These are phyloP conservation scores for Geotrypetes seraphini DNA, from an alignment of 2,797 vertebrate genomes.

Conservation along the genomic window DNA sequence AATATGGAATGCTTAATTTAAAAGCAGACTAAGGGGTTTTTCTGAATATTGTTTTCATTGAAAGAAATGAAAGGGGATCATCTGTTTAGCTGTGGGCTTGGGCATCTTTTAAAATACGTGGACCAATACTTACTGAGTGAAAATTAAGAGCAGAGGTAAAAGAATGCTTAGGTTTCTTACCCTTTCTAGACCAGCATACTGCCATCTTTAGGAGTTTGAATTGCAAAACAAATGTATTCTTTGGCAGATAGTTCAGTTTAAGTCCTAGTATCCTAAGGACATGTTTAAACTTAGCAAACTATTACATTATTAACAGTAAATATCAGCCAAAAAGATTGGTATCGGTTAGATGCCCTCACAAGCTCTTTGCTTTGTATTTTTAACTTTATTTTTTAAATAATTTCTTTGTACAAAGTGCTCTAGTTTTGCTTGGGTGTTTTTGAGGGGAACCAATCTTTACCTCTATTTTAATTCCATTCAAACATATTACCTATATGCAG, in stretches of 20 bases:
- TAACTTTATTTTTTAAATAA: slow-evolving; percentile 52
- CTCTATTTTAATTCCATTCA: slow-evolving; percentile 45
- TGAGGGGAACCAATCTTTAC: slow-evolving; percentile 35
- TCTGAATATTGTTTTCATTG: slow-evolving; percentile 10
- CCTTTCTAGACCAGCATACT: slow-evolving; percentile 61
- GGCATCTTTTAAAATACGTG: slow-evolving; percentile 58
- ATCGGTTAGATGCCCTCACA: slow-evolving; percentile 45
- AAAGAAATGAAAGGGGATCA: slow-evolving; percentile 67
- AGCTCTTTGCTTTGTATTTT: slow-evolving; percentile 55
- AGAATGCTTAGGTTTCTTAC: slow-evolving; percentile 55
- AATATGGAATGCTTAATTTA: slow-evolving; percentile 80
- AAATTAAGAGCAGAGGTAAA: slow-evolving; percentile 47
- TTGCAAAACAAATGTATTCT: slow-evolving; percentile 39
- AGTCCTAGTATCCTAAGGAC: slow-evolving; percentile 62
- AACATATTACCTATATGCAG: slow-evolving; percentile 56
- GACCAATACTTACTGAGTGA: slow-evolving; percentile 65
- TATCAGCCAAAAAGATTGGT: slow-evolving; percentile 50
- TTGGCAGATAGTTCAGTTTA: slow-evolving; percentile 45
- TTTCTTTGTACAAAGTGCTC: slow-evolving; percentile 42
- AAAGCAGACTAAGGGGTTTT: slow-evolving; percentile 65
- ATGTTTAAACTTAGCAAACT: slow-evolving; percentile 40
- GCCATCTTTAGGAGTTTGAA: slow-evolving; percentile 51
- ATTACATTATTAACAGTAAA: slow-evolving; percentile 46
- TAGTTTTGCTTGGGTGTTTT: slow-evolving; percentile 55
- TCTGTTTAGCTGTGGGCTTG: slow-evolving; percentile 56